phyloP scores from a whole-genome alignment of 2,888 invertebrate genomes.

The Lithodes maja region DNA sequence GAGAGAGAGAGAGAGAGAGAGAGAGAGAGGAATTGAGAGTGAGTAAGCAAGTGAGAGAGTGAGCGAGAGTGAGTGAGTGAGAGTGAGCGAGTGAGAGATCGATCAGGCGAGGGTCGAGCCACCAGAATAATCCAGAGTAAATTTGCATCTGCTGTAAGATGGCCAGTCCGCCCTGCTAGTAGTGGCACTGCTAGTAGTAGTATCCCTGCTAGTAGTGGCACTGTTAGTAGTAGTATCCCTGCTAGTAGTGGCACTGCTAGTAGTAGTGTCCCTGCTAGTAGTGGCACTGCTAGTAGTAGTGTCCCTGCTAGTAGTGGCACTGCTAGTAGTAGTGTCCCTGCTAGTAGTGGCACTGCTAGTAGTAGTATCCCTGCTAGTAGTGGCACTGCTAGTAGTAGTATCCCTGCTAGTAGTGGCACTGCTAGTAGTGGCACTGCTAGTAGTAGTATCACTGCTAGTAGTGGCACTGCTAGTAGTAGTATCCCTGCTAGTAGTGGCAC shows the following conservation, averaged over 20 bases:
- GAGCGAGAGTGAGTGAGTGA: slow-evolving; percentile 43
- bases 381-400: neutral
- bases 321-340: neutral
- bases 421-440: neutral
- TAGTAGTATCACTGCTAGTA: neutral
- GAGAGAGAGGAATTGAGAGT: slow-evolving; percentile 13
- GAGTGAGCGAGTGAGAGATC: slow-evolving; percentile 31
- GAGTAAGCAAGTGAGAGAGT: slow-evolving; percentile 23
- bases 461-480: neutral
- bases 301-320: neutral
- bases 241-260: slow-evolving; percentile 1
- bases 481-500: neutral
- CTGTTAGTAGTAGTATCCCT: neutral
- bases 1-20: slow-evolving; percentile 32
- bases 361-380: neutral
- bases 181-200: neutral
- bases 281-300: neutral
- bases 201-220: neutral
- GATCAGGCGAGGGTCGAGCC: slow-evolving; percentile 35
- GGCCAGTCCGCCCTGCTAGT: neutral
- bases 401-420: neutral
- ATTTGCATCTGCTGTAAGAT: slow-evolving; percentile 48
- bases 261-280: neutral
- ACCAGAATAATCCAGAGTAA: slow-evolving; percentile 40
- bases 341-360: neutral